phyloP scores from a whole-genome alignment of 2,113 vertebrate genomes.

The Neopipo cinnamomea region DNA sequence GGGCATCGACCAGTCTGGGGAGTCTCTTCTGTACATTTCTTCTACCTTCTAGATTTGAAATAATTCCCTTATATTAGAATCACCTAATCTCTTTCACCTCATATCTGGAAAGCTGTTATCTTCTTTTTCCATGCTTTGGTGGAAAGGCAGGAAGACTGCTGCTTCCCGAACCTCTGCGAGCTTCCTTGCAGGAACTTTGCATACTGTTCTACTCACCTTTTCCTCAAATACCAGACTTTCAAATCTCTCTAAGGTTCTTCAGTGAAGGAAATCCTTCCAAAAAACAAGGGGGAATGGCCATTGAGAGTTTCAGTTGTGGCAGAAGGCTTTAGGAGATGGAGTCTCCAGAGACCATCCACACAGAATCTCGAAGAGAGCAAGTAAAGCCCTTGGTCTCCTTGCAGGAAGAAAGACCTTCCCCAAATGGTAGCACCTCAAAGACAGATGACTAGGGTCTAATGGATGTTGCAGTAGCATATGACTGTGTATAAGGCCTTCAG shows the following conservation, averaged over 20 bases:
- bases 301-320: background rate
- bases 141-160: background rate
- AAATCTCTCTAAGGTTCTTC: background rate
- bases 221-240: background rate
- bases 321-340: background rate
- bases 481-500: background rate
- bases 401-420: background rate
- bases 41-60: background rate
- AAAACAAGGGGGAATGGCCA: background rate
- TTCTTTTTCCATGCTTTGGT: background rate
- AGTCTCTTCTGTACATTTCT: background rate
- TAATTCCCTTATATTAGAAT: background rate
- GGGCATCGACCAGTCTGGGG: rapidly evolving
- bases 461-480: background rate
- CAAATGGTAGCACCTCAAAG: background rate
- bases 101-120: background rate
- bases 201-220: background rate
- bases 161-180: background rate
- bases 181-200: background rate
- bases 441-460: background rate
- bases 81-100: background rate
- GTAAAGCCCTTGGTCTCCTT: background rate
- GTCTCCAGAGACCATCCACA: background rate
- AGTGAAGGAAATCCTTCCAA: background rate
- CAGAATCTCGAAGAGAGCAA: background rate